Evolutionary conservation across 2,113 vertebrate species (phyloP).

Genomic region (Oreochromis spilurus): DNA sequence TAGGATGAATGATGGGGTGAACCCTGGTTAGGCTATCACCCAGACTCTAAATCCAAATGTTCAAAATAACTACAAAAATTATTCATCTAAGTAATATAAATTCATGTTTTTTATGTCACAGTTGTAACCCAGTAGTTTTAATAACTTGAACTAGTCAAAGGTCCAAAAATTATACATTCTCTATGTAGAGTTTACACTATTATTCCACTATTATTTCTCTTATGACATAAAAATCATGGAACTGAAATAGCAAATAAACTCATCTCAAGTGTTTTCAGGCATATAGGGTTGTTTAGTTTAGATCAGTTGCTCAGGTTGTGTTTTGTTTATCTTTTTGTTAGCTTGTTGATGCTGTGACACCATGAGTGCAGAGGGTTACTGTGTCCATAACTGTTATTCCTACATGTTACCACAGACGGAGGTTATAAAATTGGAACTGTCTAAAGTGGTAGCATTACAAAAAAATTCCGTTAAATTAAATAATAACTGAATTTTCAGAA

Average conservation of each 20-base stretch:
- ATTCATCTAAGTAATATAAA: accelerated
- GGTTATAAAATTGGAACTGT: background rate
- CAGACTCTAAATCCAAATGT: background rate
- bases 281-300: background rate
- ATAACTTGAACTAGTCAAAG: background rate
- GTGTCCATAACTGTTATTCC: background rate
- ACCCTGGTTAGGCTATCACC: background rate
- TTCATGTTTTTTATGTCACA: background rate
- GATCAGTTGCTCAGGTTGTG: background rate
- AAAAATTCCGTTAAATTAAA: accelerated
- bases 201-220: background rate
- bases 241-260: background rate
- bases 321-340: background rate
- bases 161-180: background rate
- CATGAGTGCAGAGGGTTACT: background rate
- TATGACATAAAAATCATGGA: accelerated
- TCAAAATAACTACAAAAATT: background rate
- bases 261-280: background rate
- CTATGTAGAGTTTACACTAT: background rate
- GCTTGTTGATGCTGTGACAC: background rate
- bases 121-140: background rate
- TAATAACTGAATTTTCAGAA: background rate
- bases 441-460: background rate
- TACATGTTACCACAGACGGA: background rate
- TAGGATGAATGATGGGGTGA: accelerated